phyloP scores from a whole-genome alignment of 2,113 vertebrate species.

The Gnathonemus echidnorhynchus region DNA sequence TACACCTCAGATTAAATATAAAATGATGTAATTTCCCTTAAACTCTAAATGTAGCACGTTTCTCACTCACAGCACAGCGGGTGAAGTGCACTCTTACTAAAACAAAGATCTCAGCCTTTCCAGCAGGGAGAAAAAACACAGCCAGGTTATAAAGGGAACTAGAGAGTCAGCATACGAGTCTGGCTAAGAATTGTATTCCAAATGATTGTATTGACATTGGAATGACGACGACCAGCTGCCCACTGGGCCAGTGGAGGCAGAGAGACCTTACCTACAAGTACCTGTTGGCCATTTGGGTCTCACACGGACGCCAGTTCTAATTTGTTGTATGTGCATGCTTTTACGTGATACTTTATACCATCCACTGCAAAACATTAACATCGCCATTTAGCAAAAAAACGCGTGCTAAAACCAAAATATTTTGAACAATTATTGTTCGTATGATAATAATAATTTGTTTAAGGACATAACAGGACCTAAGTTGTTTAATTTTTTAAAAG shows the following conservation, averaged over 20 bases:
- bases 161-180: neutral
- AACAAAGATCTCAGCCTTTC: neutral
- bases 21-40: neutral
- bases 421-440: neutral
- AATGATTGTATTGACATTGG: neutral
- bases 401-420: neutral
- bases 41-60: neutral
- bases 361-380: neutral
- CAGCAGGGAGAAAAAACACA: neutral
- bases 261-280: neutral
- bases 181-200: neutral
- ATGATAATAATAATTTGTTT: neutral
- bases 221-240: neutral
- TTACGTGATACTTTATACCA: neutral
- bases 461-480: neutral
- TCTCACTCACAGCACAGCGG: neutral
- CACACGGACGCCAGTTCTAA: neutral
- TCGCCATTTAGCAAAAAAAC: neutral
- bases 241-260: neutral
- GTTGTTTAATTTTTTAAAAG: neutral
- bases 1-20: neutral
- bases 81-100: neutral
- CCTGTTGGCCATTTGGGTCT: neutral
- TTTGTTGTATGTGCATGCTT: neutral
- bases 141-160: neutral